Evolutionary conservation across 1,140 invertebrate species (phyloP).

Genomic region (Drosophila biarmipes): DNA sequence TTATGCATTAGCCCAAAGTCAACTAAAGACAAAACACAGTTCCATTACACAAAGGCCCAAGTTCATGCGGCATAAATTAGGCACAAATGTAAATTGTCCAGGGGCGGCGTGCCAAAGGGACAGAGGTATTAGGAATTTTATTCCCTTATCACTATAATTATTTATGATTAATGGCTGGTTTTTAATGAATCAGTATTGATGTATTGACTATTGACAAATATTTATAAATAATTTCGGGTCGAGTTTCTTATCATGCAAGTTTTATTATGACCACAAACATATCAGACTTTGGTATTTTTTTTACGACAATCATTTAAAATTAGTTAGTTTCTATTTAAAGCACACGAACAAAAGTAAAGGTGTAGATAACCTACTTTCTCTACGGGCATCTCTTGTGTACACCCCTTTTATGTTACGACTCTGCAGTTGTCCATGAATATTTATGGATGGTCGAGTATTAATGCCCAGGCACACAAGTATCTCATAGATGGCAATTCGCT

Average conservation of each 20-base stretch:
- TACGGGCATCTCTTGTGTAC: not conserved
- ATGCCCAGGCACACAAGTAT: slow-evolving; percentile 37
- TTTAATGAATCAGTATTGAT: slow-evolving; percentile 8
- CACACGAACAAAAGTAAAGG: not conserved
- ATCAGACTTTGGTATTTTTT: slow-evolving; percentile 4
- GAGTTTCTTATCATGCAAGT: slow-evolving; percentile 3
- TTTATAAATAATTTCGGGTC: not conserved
- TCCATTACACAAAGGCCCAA: slow-evolving; percentile 40
- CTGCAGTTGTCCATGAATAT: slow-evolving; percentile 38
- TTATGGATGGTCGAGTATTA: slow-evolving; percentile 22
- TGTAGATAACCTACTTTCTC: not conserved
- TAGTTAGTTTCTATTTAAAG: not conserved
- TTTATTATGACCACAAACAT: not conserved
- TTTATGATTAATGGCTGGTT: not conserved
- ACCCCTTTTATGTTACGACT: not conserved
- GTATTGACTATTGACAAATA: slow-evolving; percentile 8
- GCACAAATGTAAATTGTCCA: slow-evolving; percentile 1
- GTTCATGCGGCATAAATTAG: slow-evolving; percentile 41
- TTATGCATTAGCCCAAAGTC: slow-evolving; percentile 47
- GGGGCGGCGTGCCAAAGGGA: not conserved
- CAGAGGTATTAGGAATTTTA: not conserved
- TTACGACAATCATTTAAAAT: not conserved
- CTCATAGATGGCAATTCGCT: slow-evolving; percentile 48
- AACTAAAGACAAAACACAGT: slow-evolving; percentile 40
- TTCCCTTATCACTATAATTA: not conserved